Evolutionary conservation across 2,797 vertebrate genomes (phyloP).

Genomic region (Anguilla pacifica): DNA sequence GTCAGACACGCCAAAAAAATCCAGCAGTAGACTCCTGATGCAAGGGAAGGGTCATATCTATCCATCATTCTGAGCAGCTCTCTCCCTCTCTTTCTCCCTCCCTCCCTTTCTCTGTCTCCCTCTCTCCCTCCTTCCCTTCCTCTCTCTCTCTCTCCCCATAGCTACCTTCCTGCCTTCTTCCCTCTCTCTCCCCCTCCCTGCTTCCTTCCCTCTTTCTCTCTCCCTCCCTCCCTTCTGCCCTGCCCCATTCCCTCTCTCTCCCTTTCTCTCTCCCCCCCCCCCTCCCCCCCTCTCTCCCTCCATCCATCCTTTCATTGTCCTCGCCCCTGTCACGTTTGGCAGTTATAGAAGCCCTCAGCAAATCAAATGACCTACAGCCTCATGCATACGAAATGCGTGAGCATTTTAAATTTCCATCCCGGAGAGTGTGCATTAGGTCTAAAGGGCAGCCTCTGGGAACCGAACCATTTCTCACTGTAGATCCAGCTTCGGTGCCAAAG

Average conservation of each 20-base stretch:
- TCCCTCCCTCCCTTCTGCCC: not conserved
- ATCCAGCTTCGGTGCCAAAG: not conserved
- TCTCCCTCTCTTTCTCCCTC: not conserved
- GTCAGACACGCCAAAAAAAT: not conserved
- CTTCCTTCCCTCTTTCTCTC: not conserved
- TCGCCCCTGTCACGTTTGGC: not conserved
- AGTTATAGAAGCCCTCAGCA: not conserved
- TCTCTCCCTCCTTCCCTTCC: not conserved
- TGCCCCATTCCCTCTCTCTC: not conserved
- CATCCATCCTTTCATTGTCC: not conserved
- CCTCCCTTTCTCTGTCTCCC: not conserved
- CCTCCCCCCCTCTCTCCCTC: too few species aligned
- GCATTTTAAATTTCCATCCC: not conserved
- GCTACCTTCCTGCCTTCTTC: not conserved
- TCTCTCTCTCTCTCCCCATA: not conserved
- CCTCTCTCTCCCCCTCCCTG: not conserved
- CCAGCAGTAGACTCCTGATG: not conserved
- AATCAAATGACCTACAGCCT: constrained; percentile 4
- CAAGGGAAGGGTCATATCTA: not conserved
- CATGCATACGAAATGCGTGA: not conserved
- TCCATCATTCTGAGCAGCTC: not conserved
- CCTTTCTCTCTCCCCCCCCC: too few species aligned
- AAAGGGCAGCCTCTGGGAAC: not conserved
- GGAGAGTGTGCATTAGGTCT: not conserved
- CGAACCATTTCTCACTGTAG: not conserved